Conservation (phyloP, 2,888 invertebrate genomes). For the Urechis unicinctus region DNA sequence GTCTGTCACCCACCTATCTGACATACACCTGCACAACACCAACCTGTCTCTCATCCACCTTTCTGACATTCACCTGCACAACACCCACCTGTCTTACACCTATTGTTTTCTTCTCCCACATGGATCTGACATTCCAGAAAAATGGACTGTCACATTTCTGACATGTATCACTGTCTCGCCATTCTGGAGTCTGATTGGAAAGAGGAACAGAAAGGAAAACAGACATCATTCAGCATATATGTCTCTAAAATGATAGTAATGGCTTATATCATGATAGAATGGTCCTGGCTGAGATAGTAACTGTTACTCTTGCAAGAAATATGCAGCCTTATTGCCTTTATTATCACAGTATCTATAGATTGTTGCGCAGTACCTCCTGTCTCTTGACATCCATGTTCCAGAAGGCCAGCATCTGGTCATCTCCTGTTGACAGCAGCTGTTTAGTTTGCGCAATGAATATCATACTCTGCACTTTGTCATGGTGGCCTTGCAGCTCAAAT, state of each 20-base stretch:
- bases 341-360: too few species aligned
- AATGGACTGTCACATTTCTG: slow-evolving; percentile 92
- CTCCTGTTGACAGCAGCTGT: slow-evolving; percentile 87
- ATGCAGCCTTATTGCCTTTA: too few species aligned
- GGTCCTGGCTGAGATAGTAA: too few species aligned
- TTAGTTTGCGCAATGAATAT: slow-evolving; percentile 54
- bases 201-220: too few species aligned
- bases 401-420: slow-evolving; percentile 81
- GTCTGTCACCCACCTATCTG: slow-evolving; percentile 64
- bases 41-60: not conserved
- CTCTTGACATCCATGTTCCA: slow-evolving; percentile 95
- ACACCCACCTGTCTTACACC: slow-evolving; percentile 63
- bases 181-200: slow-evolving; percentile 71
- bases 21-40: too few species aligned
- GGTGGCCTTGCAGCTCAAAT: slow-evolving; percentile 91
- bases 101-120: slow-evolving; percentile 95
- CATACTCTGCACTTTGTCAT: slow-evolving; percentile 4
- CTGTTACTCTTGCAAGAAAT: too few species aligned
- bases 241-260: too few species aligned
- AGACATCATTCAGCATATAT: too few species aligned
- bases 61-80: not conserved
- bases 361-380: slow-evolving; percentile 71
- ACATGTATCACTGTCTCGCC: slow-evolving; percentile 91
- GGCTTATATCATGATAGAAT: too few species aligned
- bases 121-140: slow-evolving; percentile 97